Evolutionary conservation across 2,797 vertebrate species (phyloP).

Genomic region (Enteromius radiatus): DNA sequence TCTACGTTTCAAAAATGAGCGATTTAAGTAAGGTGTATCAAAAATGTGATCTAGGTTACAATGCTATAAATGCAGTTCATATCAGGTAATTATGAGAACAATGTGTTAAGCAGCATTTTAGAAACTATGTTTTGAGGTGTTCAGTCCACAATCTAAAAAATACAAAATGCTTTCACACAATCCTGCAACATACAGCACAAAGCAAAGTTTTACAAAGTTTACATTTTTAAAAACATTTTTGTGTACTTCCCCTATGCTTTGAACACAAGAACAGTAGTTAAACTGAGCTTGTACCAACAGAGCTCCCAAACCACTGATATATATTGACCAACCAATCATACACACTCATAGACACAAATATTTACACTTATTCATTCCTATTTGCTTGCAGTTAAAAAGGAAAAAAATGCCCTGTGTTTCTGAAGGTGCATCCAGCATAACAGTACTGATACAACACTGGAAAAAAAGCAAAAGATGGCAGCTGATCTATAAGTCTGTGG

Average conservation of each 20-base stretch:
- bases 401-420: conserved; percentile 4
- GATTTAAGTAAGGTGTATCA: background rate
- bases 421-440: conserved; percentile 66
- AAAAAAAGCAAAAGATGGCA: conserved; percentile 55
- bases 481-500: conserved; percentile 33
- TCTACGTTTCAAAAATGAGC: conserved; percentile 1
- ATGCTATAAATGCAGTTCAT: background rate
- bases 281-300: conserved; percentile 8
- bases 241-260: conserved; percentile 9
- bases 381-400: conserved; percentile 44
- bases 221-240: background rate
- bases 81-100: conserved; percentile 12
- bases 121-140: background rate
- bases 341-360: conserved; percentile 58
- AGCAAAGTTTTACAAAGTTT: background rate
- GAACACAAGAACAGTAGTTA: background rate
- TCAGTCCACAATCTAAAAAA: conserved; percentile 18
- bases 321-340: conserved; percentile 1
- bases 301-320: conserved; percentile 39
- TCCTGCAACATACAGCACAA: background rate
- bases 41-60: conserved; percentile 22
- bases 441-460: conserved; percentile 28
- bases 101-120: conserved; percentile 30
- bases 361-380: conserved; percentile 43
- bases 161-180: conserved; percentile 13